Percentiles rank a stretch among this genome's conserved stretches.
These are phyloP conservation scores for Mus caroli DNA, from an alignment of 2,797 vertebrate species.

Conservation along the genomic window DNA sequence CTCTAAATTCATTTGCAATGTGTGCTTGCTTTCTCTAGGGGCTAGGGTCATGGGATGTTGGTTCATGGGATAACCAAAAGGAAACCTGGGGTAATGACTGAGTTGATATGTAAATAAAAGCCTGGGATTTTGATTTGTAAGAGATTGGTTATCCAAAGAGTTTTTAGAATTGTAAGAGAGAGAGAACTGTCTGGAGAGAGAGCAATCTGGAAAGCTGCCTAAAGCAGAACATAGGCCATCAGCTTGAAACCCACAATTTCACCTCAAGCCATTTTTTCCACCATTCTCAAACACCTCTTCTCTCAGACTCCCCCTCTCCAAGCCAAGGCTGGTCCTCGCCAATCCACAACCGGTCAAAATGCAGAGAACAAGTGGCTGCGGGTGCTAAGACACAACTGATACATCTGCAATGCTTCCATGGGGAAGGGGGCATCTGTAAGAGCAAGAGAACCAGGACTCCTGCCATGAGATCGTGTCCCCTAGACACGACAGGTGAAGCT, in stretches of 20 bases:
- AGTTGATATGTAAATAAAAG: not conserved
- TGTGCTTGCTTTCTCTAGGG: not conserved
- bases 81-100: not conserved
- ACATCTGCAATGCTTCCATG: not conserved
- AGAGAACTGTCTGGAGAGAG: not conserved
- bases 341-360: not conserved
- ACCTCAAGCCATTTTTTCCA: accelerated
- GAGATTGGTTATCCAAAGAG: not conserved
- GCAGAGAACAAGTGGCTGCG: not conserved
- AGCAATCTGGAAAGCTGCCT: not conserved
- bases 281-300: not conserved
- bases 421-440: not conserved
- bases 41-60: not conserved
- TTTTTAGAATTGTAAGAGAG: not conserved
- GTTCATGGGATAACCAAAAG: not conserved
- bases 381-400: too few species aligned
- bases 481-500: not conserved
- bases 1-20: not conserved
- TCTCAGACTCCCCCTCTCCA: not conserved
- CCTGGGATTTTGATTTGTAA: not conserved
- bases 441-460: not conserved
- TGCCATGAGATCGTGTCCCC: not conserved
- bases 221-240: not conserved
- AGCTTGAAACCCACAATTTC: not conserved
- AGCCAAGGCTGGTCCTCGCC: not conserved